Base-by-base conservation (phyloP, 1,140 invertebrate species). In the Andrena cerasifolii region DNA sequence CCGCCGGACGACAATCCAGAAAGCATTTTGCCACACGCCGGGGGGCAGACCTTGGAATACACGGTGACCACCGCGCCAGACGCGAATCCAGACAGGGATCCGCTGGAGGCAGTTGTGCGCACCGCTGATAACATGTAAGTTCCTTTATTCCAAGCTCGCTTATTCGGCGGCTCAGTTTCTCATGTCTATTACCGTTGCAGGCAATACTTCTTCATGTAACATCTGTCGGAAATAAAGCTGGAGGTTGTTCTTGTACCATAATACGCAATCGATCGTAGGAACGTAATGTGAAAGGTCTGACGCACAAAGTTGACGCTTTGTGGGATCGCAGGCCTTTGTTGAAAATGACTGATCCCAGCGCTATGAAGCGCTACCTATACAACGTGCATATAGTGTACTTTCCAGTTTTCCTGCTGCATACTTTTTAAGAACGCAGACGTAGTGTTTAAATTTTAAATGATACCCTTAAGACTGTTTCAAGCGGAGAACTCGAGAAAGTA, bases 11-110 rank as follows among this genome's bases (percentile, higher is more conserved):
- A 90, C 43, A 91, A 88, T 83, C 87, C 90, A 1, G 91, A 92
- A 28, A 90, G 83, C 63, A 93, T 93, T 74, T 84, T 93, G n/a
- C 92, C 92, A 0, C 91, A 93, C 63, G 85, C 87, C 8, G 88
- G 86, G 0, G 88, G 82, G 45, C 91, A 90, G 24, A 88, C 77
- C 7, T 67, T 92, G 18, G 91, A 92, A 14, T 92, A 90, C 18
- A 85, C 85, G 3, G 86, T 89, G 6, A 74, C 77, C 6, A 79
- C 79, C 1, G 45, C 45, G 0, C 26, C 82, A 7, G 67, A 78
- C 21, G 7, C 33, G 14, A 84, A 49, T 6, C 14, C 66, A 16
- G 91, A 90, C 0, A 88, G 91, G 51, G 92, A 93, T 87, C 92
- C 92, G 2, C 62, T 93, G 8, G 91, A 91, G 51, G 85, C 91